Evolutionary conservation across 2,113 vertebrate genomes (phyloP).

Genomic region (Motacilla tschutschensis): DNA sequence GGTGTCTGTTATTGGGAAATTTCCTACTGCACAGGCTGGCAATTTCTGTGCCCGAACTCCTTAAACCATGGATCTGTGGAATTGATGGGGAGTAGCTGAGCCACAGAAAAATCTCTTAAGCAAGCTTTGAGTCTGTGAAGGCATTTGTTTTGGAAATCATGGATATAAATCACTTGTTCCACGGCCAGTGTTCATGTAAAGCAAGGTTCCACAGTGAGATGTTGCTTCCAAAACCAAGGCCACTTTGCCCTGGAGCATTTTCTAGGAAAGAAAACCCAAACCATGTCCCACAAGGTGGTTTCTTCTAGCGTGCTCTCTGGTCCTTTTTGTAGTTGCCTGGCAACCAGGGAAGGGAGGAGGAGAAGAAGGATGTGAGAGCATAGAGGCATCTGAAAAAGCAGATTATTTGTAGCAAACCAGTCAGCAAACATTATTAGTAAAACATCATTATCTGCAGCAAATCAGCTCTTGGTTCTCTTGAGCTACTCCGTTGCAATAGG

Average conservation of each 20-base stretch:
- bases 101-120: not conserved
- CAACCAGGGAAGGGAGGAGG: slow-evolving; percentile 10
- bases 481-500: not conserved
- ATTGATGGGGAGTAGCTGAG: not conserved
- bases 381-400: not conserved
- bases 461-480: not conserved
- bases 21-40: not conserved
- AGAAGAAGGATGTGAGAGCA: not conserved
- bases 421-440: not conserved
- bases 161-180: not conserved
- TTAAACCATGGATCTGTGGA: not conserved
- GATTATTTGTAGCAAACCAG: not conserved
- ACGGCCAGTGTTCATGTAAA: not conserved
- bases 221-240: not conserved
- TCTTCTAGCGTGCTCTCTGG: not conserved
- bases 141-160: not conserved
- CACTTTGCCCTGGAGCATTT: not conserved
- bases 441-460: not conserved
- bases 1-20: not conserved
- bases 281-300: not conserved
- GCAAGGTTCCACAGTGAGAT: not conserved
- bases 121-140: not conserved
- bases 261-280: not conserved
- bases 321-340: slow-evolving; percentile 43
- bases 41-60: not conserved